Evolutionary conservation across 2,888 invertebrate genomes (phyloP).

Genomic region (Acanthosepion esculentum): DNA sequence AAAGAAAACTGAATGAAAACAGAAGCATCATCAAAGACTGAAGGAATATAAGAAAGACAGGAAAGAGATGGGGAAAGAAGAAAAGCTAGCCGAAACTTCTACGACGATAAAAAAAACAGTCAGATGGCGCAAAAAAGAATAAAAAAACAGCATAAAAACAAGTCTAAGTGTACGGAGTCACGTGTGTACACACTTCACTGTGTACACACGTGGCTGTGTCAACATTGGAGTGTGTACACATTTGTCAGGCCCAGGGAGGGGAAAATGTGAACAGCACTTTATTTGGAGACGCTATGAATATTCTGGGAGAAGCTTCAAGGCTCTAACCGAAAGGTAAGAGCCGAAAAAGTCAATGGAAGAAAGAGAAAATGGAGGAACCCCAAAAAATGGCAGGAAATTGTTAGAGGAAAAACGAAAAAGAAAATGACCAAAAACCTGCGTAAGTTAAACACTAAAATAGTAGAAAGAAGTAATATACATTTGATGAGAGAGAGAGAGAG

Average conservation of each 20-base stretch:
- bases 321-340: neutral
- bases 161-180: neutral
- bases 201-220: neutral
- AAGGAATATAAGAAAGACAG: neutral
- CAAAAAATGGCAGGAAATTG: neutral
- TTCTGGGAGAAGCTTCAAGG: neutral
- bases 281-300: conserved; percentile 12
- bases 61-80: neutral
- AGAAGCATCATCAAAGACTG: neutral
- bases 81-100: neutral
- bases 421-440: no score
- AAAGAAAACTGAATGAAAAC: neutral
- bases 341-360: neutral
- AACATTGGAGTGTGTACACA: conserved; percentile 12
- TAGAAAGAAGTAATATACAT: neutral
- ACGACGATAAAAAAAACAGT: neutral
- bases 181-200: neutral
- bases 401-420: neutral
- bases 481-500: no score
- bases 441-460: neutral
- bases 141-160: neutral
- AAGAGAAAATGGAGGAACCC: neutral
- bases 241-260: neutral
- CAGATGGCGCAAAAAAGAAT: neutral
- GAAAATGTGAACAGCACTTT: conserved; percentile 8